Evolutionary conservation across 2,888 invertebrate genomes (phyloP).

Genomic region (Hartigia nigra): DNA sequence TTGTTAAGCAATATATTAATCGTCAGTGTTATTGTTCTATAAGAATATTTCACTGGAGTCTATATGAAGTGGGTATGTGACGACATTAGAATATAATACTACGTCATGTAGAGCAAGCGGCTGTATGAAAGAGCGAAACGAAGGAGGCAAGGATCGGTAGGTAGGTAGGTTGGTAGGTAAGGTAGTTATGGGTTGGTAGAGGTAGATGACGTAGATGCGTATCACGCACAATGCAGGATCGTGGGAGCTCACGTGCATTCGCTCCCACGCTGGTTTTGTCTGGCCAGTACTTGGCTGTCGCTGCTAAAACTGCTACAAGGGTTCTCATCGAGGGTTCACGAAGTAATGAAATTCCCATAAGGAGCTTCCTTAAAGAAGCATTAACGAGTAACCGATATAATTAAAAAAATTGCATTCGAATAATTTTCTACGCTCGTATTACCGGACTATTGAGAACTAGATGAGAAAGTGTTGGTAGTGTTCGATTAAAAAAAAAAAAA

Average conservation of each 20-base stretch:
- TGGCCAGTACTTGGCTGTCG: slow-evolving; percentile 32
- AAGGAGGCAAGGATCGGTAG: slow-evolving; percentile 25
- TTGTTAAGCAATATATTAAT: neutral
- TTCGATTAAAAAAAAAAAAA: neutral
- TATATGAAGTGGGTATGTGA: neutral
- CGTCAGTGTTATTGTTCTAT: neutral
- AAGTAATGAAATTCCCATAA: too few species aligned
- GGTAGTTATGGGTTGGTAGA: slow-evolving; percentile 18
- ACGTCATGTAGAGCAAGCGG: neutral
- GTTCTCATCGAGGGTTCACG: slow-evolving; percentile 48
- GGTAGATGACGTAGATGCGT: slow-evolving; percentile 61
- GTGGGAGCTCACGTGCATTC: slow-evolving; percentile 58
- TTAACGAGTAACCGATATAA: too few species aligned
- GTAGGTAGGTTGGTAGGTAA: slow-evolving; percentile 42
- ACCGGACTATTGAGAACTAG: too few species aligned
- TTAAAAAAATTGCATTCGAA: too few species aligned
- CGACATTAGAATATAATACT: neutral
- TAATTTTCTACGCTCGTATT: too few species aligned
- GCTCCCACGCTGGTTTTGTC: slow-evolving; percentile 60
- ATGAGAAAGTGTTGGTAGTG: too few species aligned
- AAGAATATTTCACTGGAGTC: neutral
- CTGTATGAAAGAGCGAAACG: neutral
- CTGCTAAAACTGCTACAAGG: slow-evolving; percentile 53
- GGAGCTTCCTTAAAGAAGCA: too few species aligned
- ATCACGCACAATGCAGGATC: slow-evolving; percentile 52